Percentiles rank a stretch among this genome's conserved stretches.
Evolutionary conservation across 2,888 invertebrate species (phyloP).

Genomic region (Papilio elwesi): DNA sequence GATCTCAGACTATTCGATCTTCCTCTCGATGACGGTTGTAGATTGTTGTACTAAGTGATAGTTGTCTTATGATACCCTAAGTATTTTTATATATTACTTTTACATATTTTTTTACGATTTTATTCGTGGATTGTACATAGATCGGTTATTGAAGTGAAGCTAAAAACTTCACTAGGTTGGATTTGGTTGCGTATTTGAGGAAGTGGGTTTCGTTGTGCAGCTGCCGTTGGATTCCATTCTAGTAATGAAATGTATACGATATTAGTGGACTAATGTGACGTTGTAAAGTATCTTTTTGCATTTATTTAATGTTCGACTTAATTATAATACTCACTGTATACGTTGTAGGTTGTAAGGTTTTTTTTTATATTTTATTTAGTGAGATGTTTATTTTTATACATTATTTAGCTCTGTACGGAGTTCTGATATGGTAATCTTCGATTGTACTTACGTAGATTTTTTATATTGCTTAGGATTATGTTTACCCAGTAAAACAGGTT

Average conservation of each 20-base stretch:
- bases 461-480: slow-evolving; percentile 50
- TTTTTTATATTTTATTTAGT: slow-evolving; percentile 72
- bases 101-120: slow-evolving; percentile 82
- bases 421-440: slow-evolving; percentile 53
- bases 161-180: slow-evolving; percentile 58
- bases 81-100: slow-evolving; percentile 84
- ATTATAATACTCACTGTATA: slow-evolving; percentile 82
- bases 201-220: slow-evolving; percentile 66
- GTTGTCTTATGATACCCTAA: slow-evolving; percentile 82
- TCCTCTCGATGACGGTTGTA: slow-evolving; percentile 73
- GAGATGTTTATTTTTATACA: slow-evolving; percentile 69
- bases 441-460: slow-evolving; percentile 63
- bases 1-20: slow-evolving; percentile 55
- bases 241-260: slow-evolving; percentile 78
- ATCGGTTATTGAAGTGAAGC: slow-evolving; percentile 66
- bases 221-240: slow-evolving; percentile 56
- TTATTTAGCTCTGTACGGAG: slow-evolving; percentile 60
- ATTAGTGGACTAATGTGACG: slow-evolving; percentile 68
- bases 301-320: slow-evolving; percentile 77
- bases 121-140: slow-evolving; percentile 77
- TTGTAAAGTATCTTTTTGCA: slow-evolving; percentile 75
- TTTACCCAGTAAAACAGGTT: slow-evolving; percentile 57
- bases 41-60: slow-evolving; percentile 83
- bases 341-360: slow-evolving; percentile 75
- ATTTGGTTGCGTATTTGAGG: slow-evolving; percentile 67